Conservation (phyloP, 2,888 invertebrate genomes). For the Sicus ferrugineus region DNA sequence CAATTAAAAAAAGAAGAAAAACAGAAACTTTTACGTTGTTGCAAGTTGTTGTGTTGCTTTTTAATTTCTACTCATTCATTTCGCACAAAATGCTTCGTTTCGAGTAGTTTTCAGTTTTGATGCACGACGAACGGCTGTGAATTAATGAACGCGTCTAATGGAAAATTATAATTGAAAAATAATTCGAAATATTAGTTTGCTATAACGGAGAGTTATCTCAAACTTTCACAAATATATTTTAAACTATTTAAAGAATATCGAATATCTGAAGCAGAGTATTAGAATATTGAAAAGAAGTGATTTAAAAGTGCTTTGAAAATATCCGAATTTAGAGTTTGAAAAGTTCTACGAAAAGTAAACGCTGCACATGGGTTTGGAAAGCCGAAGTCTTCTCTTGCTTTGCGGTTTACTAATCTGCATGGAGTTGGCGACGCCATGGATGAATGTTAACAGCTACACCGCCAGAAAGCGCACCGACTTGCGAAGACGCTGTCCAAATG, state of each 20-base stretch:
- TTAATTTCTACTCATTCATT: slow-evolving; percentile 2
- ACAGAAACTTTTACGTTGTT: slow-evolving; percentile 23
- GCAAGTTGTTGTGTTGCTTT: neutral
- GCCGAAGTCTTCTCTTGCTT: neutral
- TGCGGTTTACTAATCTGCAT: slow-evolving; percentile 29
- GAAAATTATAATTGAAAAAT: neutral
- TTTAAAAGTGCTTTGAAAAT: neutral
- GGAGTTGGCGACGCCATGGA: slow-evolving; percentile 46
- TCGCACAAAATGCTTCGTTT: slow-evolving; percentile 11
- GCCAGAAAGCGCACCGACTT: slow-evolving; percentile 53
- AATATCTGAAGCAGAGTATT: neutral
- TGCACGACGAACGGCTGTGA: slow-evolving; percentile 21
- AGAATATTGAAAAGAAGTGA: neutral
- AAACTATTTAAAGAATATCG: no score
- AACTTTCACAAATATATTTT: no score
- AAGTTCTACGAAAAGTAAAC: neutral
- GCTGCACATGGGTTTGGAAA: slow-evolving; percentile 20
- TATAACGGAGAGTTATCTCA: no score
- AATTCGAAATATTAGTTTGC: neutral
- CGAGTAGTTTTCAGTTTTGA: slow-evolving; percentile 31
- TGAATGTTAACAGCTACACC: slow-evolving; percentile 52
- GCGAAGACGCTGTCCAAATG: slow-evolving; percentile 53
- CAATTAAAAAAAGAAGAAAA: slow-evolving; percentile 35
- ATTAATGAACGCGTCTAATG: neutral
- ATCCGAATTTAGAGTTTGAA: neutral